Conservation (phyloP, 2,797 vertebrate genomes). For the Pseudochaenichthys georgianus region DNA sequence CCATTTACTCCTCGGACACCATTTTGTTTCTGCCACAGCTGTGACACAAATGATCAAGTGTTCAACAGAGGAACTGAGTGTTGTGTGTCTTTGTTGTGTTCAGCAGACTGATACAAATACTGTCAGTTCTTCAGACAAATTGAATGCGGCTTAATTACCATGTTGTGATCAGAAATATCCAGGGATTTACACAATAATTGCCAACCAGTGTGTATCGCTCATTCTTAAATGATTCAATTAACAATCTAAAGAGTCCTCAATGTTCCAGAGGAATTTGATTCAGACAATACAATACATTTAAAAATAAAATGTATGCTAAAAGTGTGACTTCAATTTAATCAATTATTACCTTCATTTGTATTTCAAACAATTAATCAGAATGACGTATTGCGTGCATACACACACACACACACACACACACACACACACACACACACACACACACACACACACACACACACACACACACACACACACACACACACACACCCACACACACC, state of each 20-base stretch:
- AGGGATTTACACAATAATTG: background rate
- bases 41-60: constrained; percentile 25
- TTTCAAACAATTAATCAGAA: background rate
- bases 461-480: too few relatives aligned
- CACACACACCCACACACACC: too few relatives aligned
- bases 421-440: too few relatives aligned
- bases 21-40: constrained; percentile 35
- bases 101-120: background rate
- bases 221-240: background rate
- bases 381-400: background rate
- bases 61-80: background rate
- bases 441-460: too few relatives aligned
- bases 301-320: too few relatives aligned
- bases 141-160: background rate
- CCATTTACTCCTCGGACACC: constrained; percentile 18
- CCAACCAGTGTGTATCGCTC: background rate
- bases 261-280: background rate
- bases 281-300: background rate
- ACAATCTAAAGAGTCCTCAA: background rate
- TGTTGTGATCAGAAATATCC: background rate
- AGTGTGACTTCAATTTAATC: background rate
- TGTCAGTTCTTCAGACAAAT: background rate
- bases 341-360: background rate
- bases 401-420: too few relatives aligned
- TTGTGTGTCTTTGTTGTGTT: background rate